Conservation (phyloP, 2,113 vertebrate species). For the Pandion haliaetus region DNA sequence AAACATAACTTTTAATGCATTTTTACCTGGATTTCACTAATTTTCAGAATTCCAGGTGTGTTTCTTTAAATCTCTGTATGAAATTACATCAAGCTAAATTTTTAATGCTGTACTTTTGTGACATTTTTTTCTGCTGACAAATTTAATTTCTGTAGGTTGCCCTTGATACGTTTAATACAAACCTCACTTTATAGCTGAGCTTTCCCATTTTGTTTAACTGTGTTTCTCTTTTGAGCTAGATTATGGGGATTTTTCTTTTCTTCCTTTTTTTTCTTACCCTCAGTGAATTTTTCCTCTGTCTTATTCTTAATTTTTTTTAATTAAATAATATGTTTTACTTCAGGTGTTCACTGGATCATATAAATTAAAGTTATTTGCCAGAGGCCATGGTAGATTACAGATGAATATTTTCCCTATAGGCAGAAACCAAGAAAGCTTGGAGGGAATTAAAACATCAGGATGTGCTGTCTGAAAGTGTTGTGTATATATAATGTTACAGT, state of each 20-base stretch:
- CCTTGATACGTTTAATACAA: background rate
- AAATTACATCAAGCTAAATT: background rate
- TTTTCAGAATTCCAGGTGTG: background rate
- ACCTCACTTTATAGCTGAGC: background rate
- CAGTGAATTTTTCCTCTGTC: background rate
- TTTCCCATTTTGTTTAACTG: background rate
- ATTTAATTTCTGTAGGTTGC: background rate
- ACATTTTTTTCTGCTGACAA: background rate
- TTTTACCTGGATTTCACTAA: background rate
- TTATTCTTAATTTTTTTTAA: background rate
- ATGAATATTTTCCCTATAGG: background rate
- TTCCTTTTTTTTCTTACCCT: background rate
- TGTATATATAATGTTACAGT: background rate
- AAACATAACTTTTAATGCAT: background rate
- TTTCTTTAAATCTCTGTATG: background rate
- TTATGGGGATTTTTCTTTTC: background rate
- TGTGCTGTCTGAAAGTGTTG: background rate
- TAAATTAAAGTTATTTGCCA: background rate
- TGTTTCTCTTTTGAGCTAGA: background rate
- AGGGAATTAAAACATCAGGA: background rate
- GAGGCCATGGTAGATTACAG: background rate
- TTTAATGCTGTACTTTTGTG: background rate
- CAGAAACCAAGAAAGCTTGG: background rate
- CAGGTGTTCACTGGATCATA: background rate
- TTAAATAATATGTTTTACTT: background rate